Percentiles rank a stretch among this genome's conserved stretches.
Conservation (phyloP, 2,113 vertebrate genomes). For the Synchiropus splendidus region DNA sequence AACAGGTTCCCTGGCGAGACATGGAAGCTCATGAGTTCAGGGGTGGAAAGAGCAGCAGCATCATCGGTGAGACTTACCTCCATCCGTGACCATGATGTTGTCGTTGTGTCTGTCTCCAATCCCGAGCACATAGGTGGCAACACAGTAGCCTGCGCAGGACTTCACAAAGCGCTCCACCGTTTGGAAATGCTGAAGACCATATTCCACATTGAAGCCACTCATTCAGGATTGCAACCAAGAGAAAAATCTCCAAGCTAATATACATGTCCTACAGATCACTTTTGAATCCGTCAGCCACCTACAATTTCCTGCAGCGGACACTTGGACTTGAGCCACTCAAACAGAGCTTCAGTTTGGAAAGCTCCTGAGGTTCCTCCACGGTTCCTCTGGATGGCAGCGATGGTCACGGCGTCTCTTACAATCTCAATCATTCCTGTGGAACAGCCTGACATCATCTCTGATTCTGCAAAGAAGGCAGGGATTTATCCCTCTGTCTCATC, state of each 20-base stretch:
- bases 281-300: conserved; percentile 12
- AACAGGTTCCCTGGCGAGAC: conserved; percentile 65
- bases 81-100: conserved; percentile 74
- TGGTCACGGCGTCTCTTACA: conserved; percentile 64
- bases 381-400: conserved; percentile 61
- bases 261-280: background rate
- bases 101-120: conserved; percentile 76
- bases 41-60: background rate
- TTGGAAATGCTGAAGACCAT: conserved; percentile 55
- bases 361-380: conserved; percentile 55
- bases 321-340: conserved; percentile 66
- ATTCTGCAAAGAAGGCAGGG: too few relatives aligned
- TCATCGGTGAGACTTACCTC: conserved; percentile 46
- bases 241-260: background rate
- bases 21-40: background rate
- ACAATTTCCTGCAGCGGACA: conserved; percentile 66
- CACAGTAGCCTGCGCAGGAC: conserved; percentile 73
- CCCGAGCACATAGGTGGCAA: conserved; percentile 70
- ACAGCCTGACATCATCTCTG: background rate
- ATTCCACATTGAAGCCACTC: background rate
- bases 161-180: conserved; percentile 67
- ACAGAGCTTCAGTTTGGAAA: conserved; percentile 67
- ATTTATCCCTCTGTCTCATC: too few relatives aligned
- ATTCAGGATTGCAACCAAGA: too few relatives aligned
- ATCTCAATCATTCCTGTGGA: conserved; percentile 71